Conservation (phyloP, 2,888 invertebrate species). For the Pegoplata infirma region DNA sequence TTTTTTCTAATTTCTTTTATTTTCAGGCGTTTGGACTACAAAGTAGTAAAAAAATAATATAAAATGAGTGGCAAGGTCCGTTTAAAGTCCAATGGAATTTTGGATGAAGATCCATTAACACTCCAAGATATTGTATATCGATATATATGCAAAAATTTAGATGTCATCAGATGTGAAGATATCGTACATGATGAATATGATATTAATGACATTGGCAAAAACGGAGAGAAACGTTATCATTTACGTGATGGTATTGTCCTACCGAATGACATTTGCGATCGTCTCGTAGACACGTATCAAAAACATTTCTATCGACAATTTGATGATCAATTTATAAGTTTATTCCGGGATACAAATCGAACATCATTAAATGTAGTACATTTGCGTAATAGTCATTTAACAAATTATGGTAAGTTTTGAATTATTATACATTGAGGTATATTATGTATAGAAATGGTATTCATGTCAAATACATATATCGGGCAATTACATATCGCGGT, state of each 20-base stretch:
- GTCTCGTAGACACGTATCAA: slow-evolving; percentile 77
- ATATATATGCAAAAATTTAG: slow-evolving; percentile 75
- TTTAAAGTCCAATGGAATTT: slow-evolving; percentile 76
- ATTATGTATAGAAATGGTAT: too few species aligned
- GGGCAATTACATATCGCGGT: too few species aligned
- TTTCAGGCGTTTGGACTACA: slow-evolving; percentile 52
- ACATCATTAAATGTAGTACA: slow-evolving; percentile 85
- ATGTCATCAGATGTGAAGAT: slow-evolving; percentile 72
- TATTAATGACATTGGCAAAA: slow-evolving; percentile 57
- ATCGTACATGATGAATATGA: slow-evolving; percentile 66
- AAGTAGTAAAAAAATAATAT: neutral
- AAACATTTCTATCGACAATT: slow-evolving; percentile 78
- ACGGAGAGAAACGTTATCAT: slow-evolving; percentile 70
- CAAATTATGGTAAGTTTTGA: slow-evolving; percentile 81
- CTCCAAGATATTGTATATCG: slow-evolving; percentile 76
- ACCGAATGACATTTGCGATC: slow-evolving; percentile 86
- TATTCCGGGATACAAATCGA: slow-evolving; percentile 84
- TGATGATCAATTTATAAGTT: slow-evolving; percentile 84
- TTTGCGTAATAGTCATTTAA: slow-evolving; percentile 85
- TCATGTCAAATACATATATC: too few species aligned
- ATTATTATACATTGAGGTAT: too few species aligned
- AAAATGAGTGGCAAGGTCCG: slow-evolving; percentile 78
- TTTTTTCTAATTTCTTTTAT: neutral
- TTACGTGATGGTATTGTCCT: slow-evolving; percentile 81
- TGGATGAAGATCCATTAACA: slow-evolving; percentile 77